Base-by-base conservation (phyloP, 2,888 invertebrate species). In the Drosophila lacicola region DNA sequence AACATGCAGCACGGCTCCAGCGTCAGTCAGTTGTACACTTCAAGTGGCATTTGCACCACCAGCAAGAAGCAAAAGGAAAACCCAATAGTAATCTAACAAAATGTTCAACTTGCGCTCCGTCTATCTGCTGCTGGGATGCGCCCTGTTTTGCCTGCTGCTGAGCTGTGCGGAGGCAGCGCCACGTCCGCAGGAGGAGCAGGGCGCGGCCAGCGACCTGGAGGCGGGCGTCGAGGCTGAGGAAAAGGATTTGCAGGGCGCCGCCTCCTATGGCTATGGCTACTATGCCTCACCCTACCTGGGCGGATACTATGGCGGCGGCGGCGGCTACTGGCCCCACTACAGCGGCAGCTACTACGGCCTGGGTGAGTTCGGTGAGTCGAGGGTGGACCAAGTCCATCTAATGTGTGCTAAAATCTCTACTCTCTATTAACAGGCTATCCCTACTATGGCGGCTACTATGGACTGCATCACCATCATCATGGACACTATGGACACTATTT, bases 251-350 rank as follows among this genome's bases (percentile, higher is more conserved):
- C 80, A 92, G 36, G 89, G 89, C 10, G 85, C 92, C 0, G 88
- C 91, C 0, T 92, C 92, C 1, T 73, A 82, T 29, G 92, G 92
- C 39, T 90, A 91, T 50, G 92, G 92, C 41, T 92, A 91, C 58
- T 92, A 92, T 58, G 85, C 90, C 1, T 86, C 91, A 4, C 92
- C 92, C 1, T 90, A 91, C 37, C 34, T 84, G 17, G 80, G 88
- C 21, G 78, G 84, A 14, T 82, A 87, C 39, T 85, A 56, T 25
- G 82, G 83, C 42, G 89, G 90, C 1, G 89, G 90, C 1, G 87
- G 73, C 13, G 88, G 86, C 53, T 81, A 79, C 9, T 90, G 80
- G 83, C 90, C 90, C 0, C 83, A 90, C 47, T 86, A 86, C 57
- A 85, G 87, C 33, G 78, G 81, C 25, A 78, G 89, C 8, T 84